A percentile compares a stretch with the other conserved stretches of the same genome.
Evolutionary conservation across 2,113 vertebrate genomes (phyloP).

Genomic region (Chaetura pelagica): DNA sequence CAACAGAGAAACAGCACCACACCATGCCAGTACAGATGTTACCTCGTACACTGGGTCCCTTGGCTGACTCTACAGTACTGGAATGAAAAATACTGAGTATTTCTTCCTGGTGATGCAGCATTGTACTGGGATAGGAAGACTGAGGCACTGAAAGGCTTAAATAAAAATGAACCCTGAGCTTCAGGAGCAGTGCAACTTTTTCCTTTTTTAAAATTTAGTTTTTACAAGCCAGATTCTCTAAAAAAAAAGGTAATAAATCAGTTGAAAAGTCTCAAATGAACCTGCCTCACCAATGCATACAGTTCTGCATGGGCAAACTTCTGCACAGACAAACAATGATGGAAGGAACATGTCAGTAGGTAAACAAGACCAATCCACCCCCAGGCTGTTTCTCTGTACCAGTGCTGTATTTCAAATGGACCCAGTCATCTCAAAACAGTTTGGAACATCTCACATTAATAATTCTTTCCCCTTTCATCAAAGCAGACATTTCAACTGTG

Average conservation of each 20-base stretch:
- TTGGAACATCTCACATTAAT: constrained; percentile 21
- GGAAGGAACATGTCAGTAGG: background rate
- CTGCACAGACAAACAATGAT: background rate
- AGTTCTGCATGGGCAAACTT: background rate
- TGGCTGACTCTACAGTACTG: background rate
- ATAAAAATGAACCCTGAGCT: background rate
- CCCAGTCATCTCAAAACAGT: background rate
- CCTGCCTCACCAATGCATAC: background rate
- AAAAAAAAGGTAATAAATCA: background rate
- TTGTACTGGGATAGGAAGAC: background rate
- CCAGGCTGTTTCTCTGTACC: background rate
- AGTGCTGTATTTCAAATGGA: constrained; percentile 7
- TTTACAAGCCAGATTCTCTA: background rate
- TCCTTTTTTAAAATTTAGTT: too few relatives aligned
- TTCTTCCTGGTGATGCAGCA: background rate
- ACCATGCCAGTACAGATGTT: background rate
- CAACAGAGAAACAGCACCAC: background rate
- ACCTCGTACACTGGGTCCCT: background rate
- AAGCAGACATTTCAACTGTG: background rate
- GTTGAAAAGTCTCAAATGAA: background rate
- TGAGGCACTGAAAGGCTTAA: background rate
- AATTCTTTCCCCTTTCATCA: constrained; percentile 34
- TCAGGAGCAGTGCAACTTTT: background rate
- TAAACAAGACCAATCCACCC: constrained; percentile 15
- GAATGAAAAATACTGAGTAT: background rate